These are phyloP conservation scores for Probaryconus sp. DNA, from an alignment of 1,140 invertebrate species.

Conservation along the genomic window DNA sequence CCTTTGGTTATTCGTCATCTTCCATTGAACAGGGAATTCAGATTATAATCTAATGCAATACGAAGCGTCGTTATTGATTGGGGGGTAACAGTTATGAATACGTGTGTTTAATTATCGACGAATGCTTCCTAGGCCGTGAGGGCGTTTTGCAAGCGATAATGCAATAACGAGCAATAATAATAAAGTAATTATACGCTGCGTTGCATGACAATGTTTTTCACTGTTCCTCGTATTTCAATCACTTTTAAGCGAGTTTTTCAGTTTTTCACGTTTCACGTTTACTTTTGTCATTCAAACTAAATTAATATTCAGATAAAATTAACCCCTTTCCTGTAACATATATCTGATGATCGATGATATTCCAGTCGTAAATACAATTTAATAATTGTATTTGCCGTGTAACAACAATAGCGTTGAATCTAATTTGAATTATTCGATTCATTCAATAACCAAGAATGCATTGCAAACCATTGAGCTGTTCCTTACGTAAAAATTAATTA, in stretches of 20 bases:
- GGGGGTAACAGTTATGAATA: constrained; percentile 76
- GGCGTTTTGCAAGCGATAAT: constrained; percentile 60
- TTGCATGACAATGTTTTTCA: constrained; percentile 46
- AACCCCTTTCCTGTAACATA: no score
- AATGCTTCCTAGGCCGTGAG: constrained; percentile 52
- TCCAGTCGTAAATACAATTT: no score
- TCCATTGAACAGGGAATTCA: constrained; percentile 6
- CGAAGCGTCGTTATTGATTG: constrained; percentile 70
- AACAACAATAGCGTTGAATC: no score
- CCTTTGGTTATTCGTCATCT: constrained; percentile 37
- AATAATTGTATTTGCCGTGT: no score
- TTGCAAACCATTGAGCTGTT: no score
- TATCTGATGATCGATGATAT: no score
- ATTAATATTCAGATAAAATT: no score
- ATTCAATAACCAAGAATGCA: no score
- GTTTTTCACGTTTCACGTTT: constrained; percentile 5
- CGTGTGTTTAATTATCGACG: constrained; percentile 72
- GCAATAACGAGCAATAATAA: constrained; percentile 71
- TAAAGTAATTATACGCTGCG: constrained; percentile 66
- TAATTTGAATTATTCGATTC: no score
- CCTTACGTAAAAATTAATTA: no score
- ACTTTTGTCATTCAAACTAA: no score
- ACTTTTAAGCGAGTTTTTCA: background rate
- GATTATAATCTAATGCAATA: constrained; percentile 37
- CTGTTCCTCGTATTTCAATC: background rate